A percentile compares a stretch with the other conserved stretches of the same genome.
phyloP scores from a whole-genome alignment of 2,888 invertebrate genomes.

The Helicoverpa assulta region DNA sequence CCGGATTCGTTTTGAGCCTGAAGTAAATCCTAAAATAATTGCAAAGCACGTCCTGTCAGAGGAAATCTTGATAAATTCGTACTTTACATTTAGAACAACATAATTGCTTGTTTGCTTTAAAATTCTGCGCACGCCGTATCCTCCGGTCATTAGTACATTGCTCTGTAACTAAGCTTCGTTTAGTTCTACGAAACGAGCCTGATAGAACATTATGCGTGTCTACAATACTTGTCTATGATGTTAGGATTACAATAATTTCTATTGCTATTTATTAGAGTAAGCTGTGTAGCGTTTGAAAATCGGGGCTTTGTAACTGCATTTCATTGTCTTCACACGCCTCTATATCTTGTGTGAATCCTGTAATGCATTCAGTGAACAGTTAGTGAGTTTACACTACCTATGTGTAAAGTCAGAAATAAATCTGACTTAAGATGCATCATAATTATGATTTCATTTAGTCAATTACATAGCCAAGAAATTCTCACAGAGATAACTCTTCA shows the following conservation, averaged over 20 bases:
- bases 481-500: not conserved
- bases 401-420: not conserved
- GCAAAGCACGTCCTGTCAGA: slow-evolving; percentile 25
- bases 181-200: slow-evolving; percentile 38
- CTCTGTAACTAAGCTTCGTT: slow-evolving; percentile 35
- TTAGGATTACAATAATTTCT: slow-evolving; percentile 11
- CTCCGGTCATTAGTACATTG: slow-evolving; percentile 54
- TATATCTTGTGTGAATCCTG: slow-evolving; percentile 7
- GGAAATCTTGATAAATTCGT: slow-evolving; percentile 48
- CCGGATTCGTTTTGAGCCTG: slow-evolving; percentile 14
- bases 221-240: slow-evolving; percentile 22
- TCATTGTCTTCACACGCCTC: slow-evolving; percentile 14
- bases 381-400: not conserved
- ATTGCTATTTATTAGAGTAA: slow-evolving; percentile 19
- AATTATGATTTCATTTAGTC: no score
- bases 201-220: slow-evolving; percentile 40
- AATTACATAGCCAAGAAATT: not conserved
- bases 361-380: not conserved
- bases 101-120: slow-evolving; percentile 49
- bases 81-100: slow-evolving; percentile 40
- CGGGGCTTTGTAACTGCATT: slow-evolving; percentile 20
- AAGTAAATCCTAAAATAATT: slow-evolving; percentile 40
- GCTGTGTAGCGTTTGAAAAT: slow-evolving; percentile 13
- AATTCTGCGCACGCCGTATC: slow-evolving; percentile 43
- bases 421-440: not conserved